A percentile compares a stretch with the other conserved stretches of the same genome.
Evolutionary conservation across 2,888 invertebrate species (phyloP).

Genomic region (Tupiocoris notatus): DNA sequence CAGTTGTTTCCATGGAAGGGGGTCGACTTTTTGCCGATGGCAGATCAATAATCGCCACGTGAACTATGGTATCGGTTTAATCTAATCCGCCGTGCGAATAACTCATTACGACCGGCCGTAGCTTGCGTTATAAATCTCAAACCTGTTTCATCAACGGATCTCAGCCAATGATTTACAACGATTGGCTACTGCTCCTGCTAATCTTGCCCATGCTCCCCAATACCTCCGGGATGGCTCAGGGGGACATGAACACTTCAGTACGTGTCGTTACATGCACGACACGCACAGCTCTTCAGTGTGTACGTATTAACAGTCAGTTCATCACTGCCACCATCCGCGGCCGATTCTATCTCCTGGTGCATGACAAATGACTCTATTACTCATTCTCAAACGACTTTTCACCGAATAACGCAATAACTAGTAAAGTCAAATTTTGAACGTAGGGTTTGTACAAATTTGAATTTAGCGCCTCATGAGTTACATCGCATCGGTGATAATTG

Average conservation of each 20-base stretch:
- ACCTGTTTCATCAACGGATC: constrained; percentile 22
- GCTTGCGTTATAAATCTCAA: constrained; percentile 15
- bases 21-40: too few species aligned
- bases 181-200: constrained; percentile 34
- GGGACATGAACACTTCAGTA: too few species aligned
- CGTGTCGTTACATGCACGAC: too few species aligned
- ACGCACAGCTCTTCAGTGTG: background rate
- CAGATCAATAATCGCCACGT: too few species aligned
- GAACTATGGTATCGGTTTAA: too few species aligned
- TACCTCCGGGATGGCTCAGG: constrained; percentile 25
- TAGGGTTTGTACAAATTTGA: too few species aligned
- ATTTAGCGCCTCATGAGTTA: too few species aligned
- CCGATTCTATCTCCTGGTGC: background rate
- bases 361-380: background rate
- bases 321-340: background rate
- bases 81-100: background rate
- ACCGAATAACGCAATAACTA: too few species aligned
- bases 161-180: constrained; percentile 39
- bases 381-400: too few species aligned
- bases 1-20: too few species aligned
- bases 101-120: background rate
- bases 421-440: too few species aligned
- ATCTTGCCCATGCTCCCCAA: constrained; percentile 30
- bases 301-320: background rate
- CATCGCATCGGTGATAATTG: too few species aligned